Percentiles rank a stretch among this genome's conserved stretches.
phyloP scores from a whole-genome alignment of 1,140 invertebrate species.

The Lucilia sericata region DNA sequence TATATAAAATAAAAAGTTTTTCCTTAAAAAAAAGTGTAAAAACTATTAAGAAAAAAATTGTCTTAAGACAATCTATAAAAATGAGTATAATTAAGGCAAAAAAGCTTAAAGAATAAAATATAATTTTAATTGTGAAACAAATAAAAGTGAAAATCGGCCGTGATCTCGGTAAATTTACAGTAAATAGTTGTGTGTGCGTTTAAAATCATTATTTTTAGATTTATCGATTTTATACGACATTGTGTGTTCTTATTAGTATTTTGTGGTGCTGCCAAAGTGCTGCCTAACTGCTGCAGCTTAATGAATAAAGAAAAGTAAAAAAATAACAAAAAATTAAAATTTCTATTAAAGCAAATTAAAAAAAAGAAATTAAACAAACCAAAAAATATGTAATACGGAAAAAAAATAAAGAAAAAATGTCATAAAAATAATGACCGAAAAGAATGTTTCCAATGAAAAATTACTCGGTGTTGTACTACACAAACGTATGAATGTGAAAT shows the following conservation, averaged over 20 bases:
- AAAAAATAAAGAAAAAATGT: constrained; percentile 18
- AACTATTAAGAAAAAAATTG: too few relatives aligned
- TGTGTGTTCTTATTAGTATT: neutral
- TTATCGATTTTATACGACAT: constrained; percentile 26
- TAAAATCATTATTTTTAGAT: constrained; percentile 30
- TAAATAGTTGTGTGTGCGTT: constrained; percentile 13
- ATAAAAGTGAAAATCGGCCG: constrained; percentile 34
- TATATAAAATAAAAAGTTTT: neutral
- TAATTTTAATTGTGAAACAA: too few relatives aligned
- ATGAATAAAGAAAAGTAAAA: neutral
- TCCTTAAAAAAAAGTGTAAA: neutral
- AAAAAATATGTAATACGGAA: neutral
- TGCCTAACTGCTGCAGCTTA: neutral
- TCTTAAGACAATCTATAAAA: too few relatives aligned
- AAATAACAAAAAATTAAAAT: neutral
- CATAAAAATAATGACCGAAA: neutral
- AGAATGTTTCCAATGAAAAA: too few relatives aligned
- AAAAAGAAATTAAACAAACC: neutral
- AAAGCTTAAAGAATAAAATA: neutral
- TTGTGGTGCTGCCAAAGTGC: neutral
- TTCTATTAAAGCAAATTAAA: neutral
- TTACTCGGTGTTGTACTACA: too few relatives aligned
- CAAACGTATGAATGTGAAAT: too few relatives aligned
- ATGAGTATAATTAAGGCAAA: neutral
- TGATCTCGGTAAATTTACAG: constrained; percentile 21